phyloP scores from a whole-genome alignment of 2,888 invertebrate species.

The Amphipyra tragopoginis region DNA sequence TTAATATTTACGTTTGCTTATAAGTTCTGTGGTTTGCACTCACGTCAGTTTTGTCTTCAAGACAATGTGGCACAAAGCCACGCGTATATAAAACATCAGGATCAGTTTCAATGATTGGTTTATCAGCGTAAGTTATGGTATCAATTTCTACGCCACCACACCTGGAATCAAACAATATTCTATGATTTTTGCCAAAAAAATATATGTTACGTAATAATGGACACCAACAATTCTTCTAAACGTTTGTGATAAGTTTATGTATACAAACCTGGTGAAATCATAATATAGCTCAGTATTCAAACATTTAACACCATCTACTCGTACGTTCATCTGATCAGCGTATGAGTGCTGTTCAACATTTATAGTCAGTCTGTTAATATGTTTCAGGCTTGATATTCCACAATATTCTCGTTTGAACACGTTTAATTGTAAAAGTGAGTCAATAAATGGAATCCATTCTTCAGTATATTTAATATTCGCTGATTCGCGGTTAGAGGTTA shows the following conservation, averaged over 20 bases:
- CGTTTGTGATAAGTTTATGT: not conserved
- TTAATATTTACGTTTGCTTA: too few relatives aligned
- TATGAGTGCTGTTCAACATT: slow-evolving; percentile 6
- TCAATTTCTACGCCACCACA: slow-evolving; percentile 41
- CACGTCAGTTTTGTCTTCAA: slow-evolving; percentile 25
- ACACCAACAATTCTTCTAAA: too few relatives aligned
- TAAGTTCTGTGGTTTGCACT: too few relatives aligned
- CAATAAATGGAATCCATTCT: slow-evolving; percentile 52
- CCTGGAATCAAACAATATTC: slow-evolving; percentile 7
- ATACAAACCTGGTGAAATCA: slow-evolving; percentile 11
- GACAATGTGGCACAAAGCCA: slow-evolving; percentile 32
- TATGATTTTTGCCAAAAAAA: not conserved
- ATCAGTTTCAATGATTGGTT: slow-evolving; percentile 18
- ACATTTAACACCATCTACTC: slow-evolving; percentile 23
- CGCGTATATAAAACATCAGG: slow-evolving; percentile 27
- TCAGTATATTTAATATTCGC: slow-evolving; percentile 81
- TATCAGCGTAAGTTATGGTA: slow-evolving; percentile 11
- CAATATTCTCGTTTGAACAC: slow-evolving; percentile 44
- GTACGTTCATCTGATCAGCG: not conserved
- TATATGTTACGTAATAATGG: not conserved
- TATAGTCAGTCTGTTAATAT: slow-evolving; percentile 13
- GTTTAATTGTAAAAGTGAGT: slow-evolving; percentile 53
- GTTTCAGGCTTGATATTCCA: slow-evolving; percentile 33
- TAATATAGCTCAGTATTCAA: slow-evolving; percentile 25
- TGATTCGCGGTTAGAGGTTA: slow-evolving; percentile 87